Percentiles rank a stretch among this genome's conserved stretches.
These are phyloP conservation scores for Champsocephalus esox DNA, from an alignment of 2,797 vertebrate species.

Conservation along the genomic window DNA sequence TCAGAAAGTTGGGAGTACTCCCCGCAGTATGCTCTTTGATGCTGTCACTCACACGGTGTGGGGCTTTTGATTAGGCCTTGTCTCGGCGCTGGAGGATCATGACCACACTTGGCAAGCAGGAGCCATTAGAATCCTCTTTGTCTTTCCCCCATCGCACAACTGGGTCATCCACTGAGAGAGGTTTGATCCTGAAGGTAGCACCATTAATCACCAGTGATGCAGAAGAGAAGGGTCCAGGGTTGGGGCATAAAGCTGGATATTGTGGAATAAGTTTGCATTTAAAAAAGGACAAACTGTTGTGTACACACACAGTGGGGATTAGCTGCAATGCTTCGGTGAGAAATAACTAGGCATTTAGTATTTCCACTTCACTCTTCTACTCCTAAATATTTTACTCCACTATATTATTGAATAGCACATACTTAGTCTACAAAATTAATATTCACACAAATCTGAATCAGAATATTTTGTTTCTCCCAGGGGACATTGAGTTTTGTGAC, in stretches of 20 bases:
- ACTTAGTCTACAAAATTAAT: background rate
- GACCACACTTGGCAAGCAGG: slow-evolving; percentile 65
- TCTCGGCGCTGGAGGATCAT: slow-evolving; percentile 62
- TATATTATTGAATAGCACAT: background rate
- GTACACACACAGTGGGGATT: background rate
- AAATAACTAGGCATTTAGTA: background rate
- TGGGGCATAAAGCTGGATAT: background rate
- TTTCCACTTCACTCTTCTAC: background rate
- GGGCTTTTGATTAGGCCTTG: slow-evolving; percentile 73
- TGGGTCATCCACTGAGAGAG: slow-evolving; percentile 59
- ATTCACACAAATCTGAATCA: background rate
- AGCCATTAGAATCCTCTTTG: slow-evolving; percentile 72
- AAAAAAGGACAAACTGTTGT: background rate
- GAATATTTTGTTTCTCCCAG: too few species aligned
- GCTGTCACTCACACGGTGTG: slow-evolving; percentile 74
- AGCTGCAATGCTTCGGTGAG: background rate
- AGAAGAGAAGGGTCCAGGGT: background rate
- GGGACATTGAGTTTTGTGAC: too few species aligned
- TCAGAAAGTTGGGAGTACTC: slow-evolving; percentile 68
- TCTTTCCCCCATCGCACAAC: slow-evolving; percentile 51
- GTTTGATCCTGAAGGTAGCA: slow-evolving; percentile 44
- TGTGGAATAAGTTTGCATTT: slow-evolving; percentile 2
- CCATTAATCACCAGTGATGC: slow-evolving; percentile 32
- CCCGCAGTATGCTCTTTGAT: slow-evolving; percentile 72
- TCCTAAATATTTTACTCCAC: background rate